Evolutionary conservation across 2,797 vertebrate species (phyloP), one percentile per base, ranked within the genome.

Genomic region (Galaxias olidus): DNA sequence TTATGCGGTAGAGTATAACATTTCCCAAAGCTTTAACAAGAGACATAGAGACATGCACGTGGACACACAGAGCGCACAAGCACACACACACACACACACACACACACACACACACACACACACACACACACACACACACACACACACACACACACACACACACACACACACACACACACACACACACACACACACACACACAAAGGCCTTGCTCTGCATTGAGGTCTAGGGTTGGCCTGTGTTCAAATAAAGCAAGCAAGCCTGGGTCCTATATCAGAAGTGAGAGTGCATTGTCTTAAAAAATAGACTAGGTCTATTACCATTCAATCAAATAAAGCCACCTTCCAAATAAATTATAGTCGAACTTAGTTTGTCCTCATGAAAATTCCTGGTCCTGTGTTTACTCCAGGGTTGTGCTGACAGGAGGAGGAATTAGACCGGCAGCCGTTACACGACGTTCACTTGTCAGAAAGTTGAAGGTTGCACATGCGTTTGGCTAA

Each of bases 401-500:
- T 8, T 82, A 9, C 12, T 81, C 78, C 53, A 85, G 72, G 1
- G 69, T 75, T 0, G 66, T 81, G 68, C 81, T 84, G 45, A 59
- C 0, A 0, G 76, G 78, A 0, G 96, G 93, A 11, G 97, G 97
- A 61, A 99, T 99, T 54, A 99, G 90, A 18, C 84, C 97, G 1
- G 97, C 96, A 0, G 94, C 97, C 0, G 85, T 77, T 1, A 93
- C 0, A 0, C 96, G 91, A 8, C 88, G 81, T 80, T 98, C 97
- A 1, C 86, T 95, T 0, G 59, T 79, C 69, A 99, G 83, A 79
- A 99, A 95, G 89, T 98, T 99, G 88, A 96, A 99, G 1, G 96
- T 98, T 20, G 97, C 96, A 5, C 96, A 98, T 0, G 97, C 97
- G 0, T 98, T 98, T 0, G 95, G 84, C 97, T 99, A 77, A 65